phyloP scores from a whole-genome alignment of 2,113 vertebrate genomes.

The Gobius niger region DNA sequence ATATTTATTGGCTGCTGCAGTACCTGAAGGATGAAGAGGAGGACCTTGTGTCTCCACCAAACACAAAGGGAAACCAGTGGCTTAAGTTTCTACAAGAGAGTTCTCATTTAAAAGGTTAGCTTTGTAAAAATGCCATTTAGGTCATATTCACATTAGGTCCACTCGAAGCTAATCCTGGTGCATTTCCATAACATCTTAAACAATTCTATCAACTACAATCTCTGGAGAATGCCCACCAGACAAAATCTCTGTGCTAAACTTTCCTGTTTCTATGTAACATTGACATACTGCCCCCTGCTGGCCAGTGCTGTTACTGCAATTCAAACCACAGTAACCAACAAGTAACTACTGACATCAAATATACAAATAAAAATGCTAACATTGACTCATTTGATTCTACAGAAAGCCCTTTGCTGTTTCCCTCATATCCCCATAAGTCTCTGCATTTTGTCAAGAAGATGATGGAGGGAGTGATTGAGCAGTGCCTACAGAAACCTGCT shows the following conservation, averaged over 20 bases:
- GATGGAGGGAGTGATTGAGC: conserved; percentile 91
- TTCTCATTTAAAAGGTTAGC: conserved; percentile 86
- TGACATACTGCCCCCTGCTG: too few species aligned
- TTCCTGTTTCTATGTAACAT: too few species aligned
- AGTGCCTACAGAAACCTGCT: conserved; percentile 91
- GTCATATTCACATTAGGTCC: too few species aligned
- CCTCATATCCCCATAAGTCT: conserved; percentile 93
- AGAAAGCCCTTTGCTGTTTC: conserved; percentile 95
- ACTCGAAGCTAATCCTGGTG: too few species aligned
- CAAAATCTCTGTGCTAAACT: too few species aligned
- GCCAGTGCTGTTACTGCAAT: too few species aligned
- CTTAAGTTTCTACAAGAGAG: conserved; percentile 90
- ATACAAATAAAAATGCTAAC: not conserved
- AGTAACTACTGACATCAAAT: not conserved
- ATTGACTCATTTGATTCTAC: conserved; percentile 32
- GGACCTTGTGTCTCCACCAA: conserved; percentile 92
- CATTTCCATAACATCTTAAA: too few species aligned
- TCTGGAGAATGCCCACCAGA: not conserved
- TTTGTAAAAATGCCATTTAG: not conserved
- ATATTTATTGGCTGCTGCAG: conserved; percentile 67
- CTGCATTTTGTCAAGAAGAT: conserved; percentile 93
- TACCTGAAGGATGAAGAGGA: conserved; percentile 99
- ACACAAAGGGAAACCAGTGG: conserved; percentile 95
- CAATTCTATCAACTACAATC: too few species aligned
- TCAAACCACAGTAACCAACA: too few species aligned